Evolutionary conservation across 2,888 invertebrate species (phyloP).

Genomic region (Perithous albicinctus): DNA sequence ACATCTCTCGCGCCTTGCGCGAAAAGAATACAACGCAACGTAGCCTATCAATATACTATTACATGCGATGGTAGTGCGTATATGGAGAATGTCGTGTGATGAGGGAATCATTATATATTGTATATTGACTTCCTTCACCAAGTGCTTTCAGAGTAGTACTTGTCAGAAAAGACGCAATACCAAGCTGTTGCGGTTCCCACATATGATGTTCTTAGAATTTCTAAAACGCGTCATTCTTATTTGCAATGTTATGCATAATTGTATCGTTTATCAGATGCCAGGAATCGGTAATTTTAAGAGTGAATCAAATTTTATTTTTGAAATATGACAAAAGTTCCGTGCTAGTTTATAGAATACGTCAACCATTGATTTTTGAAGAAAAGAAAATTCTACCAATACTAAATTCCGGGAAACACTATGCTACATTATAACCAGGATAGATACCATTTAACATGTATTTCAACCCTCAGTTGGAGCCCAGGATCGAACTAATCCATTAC

Average conservation of each 20-base stretch:
- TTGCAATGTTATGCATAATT: neutral
- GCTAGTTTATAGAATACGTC: neutral
- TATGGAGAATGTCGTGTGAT: constrained; percentile 3
- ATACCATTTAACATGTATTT: too few species aligned
- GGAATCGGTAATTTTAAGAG: constrained; percentile 4
- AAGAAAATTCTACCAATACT: too few species aligned
- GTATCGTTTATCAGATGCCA: neutral
- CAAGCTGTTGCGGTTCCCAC: constrained; percentile 15
- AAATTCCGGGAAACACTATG: too few species aligned
- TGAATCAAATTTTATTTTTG: neutral
- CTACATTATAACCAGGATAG: too few species aligned
- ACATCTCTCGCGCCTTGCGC: constrained; percentile 40
- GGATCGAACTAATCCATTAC: too few species aligned
- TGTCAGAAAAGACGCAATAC: constrained; percentile 53
- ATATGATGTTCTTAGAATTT: constrained; percentile 52
- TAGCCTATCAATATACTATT: constrained; percentile 17
- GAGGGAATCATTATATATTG: constrained; percentile 1
- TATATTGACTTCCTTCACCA: constrained; percentile 41
- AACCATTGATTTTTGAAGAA: too few species aligned
- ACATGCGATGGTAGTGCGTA: constrained; percentile 6
- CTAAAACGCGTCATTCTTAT: constrained; percentile 43
- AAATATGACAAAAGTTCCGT: neutral
- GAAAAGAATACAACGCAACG: constrained; percentile 26
- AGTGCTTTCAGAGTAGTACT: constrained; percentile 54
- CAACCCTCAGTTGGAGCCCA: too few species aligned